phyloP scores from a whole-genome alignment of 2,888 invertebrate genomes.

The Drosophila percnosoma region DNA sequence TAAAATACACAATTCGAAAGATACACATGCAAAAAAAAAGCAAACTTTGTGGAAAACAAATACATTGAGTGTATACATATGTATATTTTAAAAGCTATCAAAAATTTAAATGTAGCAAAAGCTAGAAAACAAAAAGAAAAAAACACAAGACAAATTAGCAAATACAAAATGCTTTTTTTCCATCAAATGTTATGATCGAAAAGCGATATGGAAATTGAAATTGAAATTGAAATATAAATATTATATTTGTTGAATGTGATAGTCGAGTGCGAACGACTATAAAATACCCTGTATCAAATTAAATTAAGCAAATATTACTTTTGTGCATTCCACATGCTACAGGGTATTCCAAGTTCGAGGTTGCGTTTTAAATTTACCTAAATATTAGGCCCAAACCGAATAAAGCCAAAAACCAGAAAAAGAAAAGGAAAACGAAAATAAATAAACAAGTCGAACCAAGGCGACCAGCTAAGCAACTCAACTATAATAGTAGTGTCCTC shows the following conservation, averaged over 20 bases:
- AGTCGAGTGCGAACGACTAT: constrained; percentile 56
- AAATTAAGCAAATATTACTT: constrained; percentile 1
- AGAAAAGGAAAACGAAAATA: not conserved
- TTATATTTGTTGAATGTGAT: constrained; percentile 35
- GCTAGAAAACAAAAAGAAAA: not conserved
- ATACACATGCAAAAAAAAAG: not conserved
- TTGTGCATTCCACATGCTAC: constrained; percentile 15
- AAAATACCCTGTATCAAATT: constrained; percentile 42
- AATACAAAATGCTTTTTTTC: constrained; percentile 17
- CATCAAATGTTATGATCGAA: constrained; percentile 17
- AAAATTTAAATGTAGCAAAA: constrained; percentile 28
- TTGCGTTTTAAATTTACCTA: constrained; percentile 13
- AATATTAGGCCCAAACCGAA: constrained; percentile 21
- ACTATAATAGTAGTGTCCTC: constrained; percentile 11
- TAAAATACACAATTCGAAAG: constrained; percentile 15
- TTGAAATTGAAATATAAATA: constrained; percentile 1
- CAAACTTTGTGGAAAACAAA: not conserved
- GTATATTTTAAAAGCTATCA: constrained; percentile 26
- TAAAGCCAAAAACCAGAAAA: constrained; percentile 22
- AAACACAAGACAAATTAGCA: not conserved
- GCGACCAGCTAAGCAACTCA: constrained; percentile 14
- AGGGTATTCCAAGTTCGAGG: constrained; percentile 8
- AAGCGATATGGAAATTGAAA: constrained; percentile 1
- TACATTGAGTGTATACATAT: constrained; percentile 3
- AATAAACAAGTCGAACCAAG: constrained; percentile 7